These are phyloP conservation scores for Diceros bicornis DNA, from an alignment of 2,797 vertebrate genomes.

Conservation along the genomic window DNA sequence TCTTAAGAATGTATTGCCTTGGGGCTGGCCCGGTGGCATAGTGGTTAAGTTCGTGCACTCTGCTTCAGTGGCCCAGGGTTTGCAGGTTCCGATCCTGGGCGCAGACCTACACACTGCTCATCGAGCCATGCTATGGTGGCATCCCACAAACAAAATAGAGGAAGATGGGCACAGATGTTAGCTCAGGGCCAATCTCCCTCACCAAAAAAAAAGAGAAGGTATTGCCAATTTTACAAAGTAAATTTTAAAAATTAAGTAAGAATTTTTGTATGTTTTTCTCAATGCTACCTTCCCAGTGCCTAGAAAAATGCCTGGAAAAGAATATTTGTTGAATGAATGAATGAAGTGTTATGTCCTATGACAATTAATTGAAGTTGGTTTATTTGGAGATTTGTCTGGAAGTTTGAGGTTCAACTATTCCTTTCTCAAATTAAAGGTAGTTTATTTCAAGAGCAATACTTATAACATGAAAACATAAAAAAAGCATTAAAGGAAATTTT, in stretches of 20 bases:
- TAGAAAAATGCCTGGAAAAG: neutral
- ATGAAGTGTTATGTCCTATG: neutral
- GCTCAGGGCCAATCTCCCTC: too few relatives aligned
- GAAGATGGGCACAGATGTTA: too few relatives aligned
- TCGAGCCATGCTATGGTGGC: too few relatives aligned
- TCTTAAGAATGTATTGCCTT: neutral
- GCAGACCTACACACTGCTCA: too few relatives aligned
- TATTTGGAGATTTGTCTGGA: conserved; percentile 29
- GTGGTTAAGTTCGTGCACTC: too few relatives aligned
- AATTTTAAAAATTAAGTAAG: neutral
- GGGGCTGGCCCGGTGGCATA: too few relatives aligned
- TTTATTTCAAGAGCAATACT: conserved; percentile 1
- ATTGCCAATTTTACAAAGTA: neutral
- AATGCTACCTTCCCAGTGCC: neutral
- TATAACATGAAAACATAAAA: neutral
- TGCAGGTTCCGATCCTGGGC: too few relatives aligned
- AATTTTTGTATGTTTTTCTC: neutral
- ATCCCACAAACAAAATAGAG: too few relatives aligned
- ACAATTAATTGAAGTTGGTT: neutral
- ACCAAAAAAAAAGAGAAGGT: neutral
- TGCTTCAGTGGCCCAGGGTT: too few relatives aligned
- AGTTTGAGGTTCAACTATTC: neutral
- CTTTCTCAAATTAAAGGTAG: neutral
- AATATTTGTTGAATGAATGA: neutral
- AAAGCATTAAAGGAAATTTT: neutral